Percentiles rank a stretch among this genome's conserved stretches.
Evolutionary conservation across 2,888 invertebrate species (phyloP).

Genomic region (Mantis religiosa): DNA sequence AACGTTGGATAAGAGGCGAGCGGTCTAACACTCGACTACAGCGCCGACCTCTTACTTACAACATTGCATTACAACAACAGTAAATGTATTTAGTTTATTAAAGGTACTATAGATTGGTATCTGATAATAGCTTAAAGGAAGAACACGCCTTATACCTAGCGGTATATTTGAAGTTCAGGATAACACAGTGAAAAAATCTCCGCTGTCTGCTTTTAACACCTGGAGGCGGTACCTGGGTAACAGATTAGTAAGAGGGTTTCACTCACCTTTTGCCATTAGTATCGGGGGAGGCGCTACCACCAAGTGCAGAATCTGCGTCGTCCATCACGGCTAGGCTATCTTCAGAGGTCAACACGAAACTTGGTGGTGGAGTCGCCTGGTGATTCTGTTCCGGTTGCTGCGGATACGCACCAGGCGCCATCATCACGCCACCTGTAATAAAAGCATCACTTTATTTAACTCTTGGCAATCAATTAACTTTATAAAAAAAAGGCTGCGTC

Average conservation of each 20-base stretch:
- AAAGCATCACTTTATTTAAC: neutral
- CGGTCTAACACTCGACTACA: no score
- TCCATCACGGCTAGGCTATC: constrained; percentile 33
- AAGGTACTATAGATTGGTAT: no score
- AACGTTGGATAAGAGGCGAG: no score
- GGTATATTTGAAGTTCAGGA: no score
- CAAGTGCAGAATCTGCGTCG: constrained; percentile 49
- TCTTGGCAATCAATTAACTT: neutral
- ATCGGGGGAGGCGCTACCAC: constrained; percentile 48
- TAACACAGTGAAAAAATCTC: no score
- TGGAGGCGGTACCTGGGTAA: neutral
- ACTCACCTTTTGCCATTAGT: constrained; percentile 35
- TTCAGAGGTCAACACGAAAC: constrained; percentile 37
- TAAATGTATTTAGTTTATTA: no score
- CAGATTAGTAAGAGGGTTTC: neutral
- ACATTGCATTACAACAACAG: no score
- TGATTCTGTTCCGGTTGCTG: constrained; percentile 48
- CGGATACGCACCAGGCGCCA: constrained; percentile 56
- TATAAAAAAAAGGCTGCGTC: no score
- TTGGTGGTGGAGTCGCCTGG: constrained; percentile 48
- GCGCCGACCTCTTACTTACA: no score
- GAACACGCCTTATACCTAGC: no score
- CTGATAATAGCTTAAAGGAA: no score
- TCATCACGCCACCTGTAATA: constrained; percentile 44
- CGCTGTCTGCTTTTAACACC: no score